Evolutionary conservation across 2,113 vertebrate species (phyloP).

Genomic region (Indicator indicator): DNA sequence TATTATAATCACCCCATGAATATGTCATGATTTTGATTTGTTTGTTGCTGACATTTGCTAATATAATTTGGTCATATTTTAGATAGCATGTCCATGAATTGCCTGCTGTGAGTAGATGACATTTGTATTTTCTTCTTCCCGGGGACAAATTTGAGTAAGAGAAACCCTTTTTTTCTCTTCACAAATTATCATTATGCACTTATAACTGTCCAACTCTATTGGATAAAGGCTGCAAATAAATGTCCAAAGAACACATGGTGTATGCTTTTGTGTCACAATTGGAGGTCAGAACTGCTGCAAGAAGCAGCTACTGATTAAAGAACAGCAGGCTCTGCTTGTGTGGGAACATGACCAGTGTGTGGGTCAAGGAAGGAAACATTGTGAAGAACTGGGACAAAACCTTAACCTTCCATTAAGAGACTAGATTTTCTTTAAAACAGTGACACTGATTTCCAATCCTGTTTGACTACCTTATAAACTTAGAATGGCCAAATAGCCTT

Average conservation of each 20-base stretch:
- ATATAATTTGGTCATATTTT: neutral
- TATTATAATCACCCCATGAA: slow-evolving; percentile 4
- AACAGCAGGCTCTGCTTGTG: neutral
- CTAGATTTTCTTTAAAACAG: neutral
- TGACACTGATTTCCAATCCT: neutral
- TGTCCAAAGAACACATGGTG: neutral
- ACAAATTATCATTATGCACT: slow-evolving; percentile 1
- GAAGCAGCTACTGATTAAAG: neutral
- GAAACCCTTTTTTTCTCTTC: neutral
- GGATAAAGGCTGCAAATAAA: slow-evolving; percentile 22
- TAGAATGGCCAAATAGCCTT: neutral
- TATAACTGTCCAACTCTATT: neutral
- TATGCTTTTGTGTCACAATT: neutral
- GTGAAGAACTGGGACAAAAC: neutral
- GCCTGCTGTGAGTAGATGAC: neutral
- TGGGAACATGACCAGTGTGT: accelerated
- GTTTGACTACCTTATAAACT: neutral
- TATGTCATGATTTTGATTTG: slow-evolving; percentile 30
- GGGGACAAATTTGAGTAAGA: neutral
- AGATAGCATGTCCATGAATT: neutral
- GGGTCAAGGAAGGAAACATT: neutral
- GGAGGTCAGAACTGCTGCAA: neutral
- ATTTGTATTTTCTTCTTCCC: neutral
- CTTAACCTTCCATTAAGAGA: neutral
- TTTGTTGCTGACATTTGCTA: slow-evolving; percentile 9